These are phyloP conservation scores for Neogobius melanostomus DNA, from an alignment of 2,113 vertebrate species.

Conservation along the genomic window DNA sequence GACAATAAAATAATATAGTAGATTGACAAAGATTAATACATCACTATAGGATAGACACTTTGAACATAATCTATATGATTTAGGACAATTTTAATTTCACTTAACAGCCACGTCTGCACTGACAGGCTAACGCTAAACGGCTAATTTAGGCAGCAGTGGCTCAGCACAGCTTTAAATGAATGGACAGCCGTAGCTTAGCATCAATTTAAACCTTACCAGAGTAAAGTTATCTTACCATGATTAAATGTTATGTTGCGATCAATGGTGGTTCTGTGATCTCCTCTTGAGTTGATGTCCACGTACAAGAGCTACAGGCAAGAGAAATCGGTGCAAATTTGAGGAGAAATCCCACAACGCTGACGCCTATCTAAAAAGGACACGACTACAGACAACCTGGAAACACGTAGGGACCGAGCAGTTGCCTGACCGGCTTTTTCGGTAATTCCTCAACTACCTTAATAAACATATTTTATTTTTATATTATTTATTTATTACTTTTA, in stretches of 20 bases:
- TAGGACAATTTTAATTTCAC: not conserved
- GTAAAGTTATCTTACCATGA: no score
- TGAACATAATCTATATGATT: not conserved
- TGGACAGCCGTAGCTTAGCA: not conserved
- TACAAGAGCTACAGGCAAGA: conserved; percentile 22
- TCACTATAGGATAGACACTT: not conserved
- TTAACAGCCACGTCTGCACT: conserved; percentile 69
- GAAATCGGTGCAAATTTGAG: conserved; percentile 44
- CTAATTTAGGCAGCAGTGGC: conserved; percentile 17
- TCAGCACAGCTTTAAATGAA: conserved; percentile 8
- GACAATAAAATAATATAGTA: not conserved
- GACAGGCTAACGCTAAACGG: conserved; percentile 43
- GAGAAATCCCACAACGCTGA: conserved; percentile 62
- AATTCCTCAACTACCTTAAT: not conserved
- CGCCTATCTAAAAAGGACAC: conserved; percentile 76
- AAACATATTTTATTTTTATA: rapidly evolving
- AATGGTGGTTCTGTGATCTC: conserved; percentile 1
- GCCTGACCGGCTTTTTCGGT: conserved; percentile 46
- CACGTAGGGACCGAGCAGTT: conserved; percentile 13
- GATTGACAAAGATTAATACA: not conserved
- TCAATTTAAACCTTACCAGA: no score
- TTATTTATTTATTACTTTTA: not conserved
- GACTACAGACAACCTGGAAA: conserved; percentile 72
- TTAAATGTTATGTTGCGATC: not conserved
- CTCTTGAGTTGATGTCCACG: conserved; percentile 54